A percentile compares a stretch with the other conserved stretches of the same genome.
These are phyloP conservation scores for Xenentodon cancila DNA, from an alignment of 2,797 vertebrate species.

Conservation along the genomic window DNA sequence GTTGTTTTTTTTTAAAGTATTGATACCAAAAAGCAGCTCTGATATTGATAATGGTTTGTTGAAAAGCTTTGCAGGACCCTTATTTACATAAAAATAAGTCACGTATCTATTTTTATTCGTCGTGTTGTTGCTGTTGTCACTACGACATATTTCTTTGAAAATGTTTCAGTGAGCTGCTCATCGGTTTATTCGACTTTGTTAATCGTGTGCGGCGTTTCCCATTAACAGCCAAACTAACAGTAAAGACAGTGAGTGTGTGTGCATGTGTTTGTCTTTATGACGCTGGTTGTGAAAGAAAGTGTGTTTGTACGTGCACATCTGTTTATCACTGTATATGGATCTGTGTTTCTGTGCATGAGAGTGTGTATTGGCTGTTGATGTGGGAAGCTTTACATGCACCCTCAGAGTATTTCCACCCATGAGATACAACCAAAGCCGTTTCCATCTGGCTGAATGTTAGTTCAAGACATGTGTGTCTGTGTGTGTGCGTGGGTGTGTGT, in stretches of 20 bases:
- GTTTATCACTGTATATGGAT: constrained; percentile 13
- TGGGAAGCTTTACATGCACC: constrained; percentile 29
- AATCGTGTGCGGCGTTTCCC: not conserved
- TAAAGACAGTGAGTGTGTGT: constrained; percentile 6
- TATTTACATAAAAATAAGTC: too few species aligned
- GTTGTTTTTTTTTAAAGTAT: too few species aligned
- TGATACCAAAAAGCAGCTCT: too few species aligned
- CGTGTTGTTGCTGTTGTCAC: too few species aligned
- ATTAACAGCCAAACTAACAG: constrained; percentile 40
- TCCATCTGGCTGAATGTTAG: constrained; percentile 64
- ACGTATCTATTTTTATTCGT: too few species aligned
- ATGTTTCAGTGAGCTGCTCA: too few species aligned
- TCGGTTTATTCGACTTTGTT: too few species aligned
- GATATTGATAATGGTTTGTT: too few species aligned
- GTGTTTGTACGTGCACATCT: constrained; percentile 29
- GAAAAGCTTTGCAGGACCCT: too few species aligned
- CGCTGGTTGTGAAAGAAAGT: constrained; percentile 23
- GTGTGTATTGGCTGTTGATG: constrained; percentile 35
- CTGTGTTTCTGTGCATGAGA: constrained; percentile 14
- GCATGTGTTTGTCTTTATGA: constrained; percentile 6
- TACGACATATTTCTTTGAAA: too few species aligned
- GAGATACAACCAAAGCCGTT: constrained; percentile 56
- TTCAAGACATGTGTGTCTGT: constrained; percentile 38
- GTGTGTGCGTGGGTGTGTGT: constrained; percentile 26
- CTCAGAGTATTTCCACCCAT: constrained; percentile 47